Percentiles rank a stretch among this genome's conserved stretches.
phyloP scores from a whole-genome alignment of 2,888 invertebrate genomes.

The Andricus curvator region DNA sequence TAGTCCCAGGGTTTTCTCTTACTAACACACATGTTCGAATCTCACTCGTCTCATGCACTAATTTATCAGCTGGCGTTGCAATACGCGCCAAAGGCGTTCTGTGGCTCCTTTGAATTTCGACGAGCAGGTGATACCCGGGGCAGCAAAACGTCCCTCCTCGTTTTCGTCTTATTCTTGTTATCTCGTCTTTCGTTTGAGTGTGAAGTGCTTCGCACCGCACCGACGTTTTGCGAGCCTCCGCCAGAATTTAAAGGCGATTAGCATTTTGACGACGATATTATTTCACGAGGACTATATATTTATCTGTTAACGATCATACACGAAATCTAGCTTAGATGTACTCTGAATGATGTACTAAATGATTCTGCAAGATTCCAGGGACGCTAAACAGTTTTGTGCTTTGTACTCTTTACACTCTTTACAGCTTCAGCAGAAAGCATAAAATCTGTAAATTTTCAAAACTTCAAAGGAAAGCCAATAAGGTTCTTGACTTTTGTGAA shows the following conservation, averaged over 20 bases:
- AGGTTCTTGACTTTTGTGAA: not conserved
- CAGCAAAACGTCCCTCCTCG: slow-evolving; percentile 56
- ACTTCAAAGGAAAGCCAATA: not conserved
- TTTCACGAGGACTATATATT: slow-evolving; percentile 14
- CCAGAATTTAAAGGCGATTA: slow-evolving; percentile 31
- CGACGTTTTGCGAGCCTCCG: slow-evolving; percentile 18
- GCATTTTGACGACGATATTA: slow-evolving; percentile 41
- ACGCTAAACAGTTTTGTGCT: not conserved
- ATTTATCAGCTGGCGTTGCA: slow-evolving; percentile 48
- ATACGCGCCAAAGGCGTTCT: slow-evolving; percentile 44
- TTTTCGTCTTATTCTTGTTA: slow-evolving; percentile 39
- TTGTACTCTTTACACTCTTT: not conserved
- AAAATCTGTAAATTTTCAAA: not conserved
- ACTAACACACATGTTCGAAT: slow-evolving; percentile 39
- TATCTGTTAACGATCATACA: slow-evolving; percentile 23
- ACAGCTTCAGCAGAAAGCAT: not conserved
- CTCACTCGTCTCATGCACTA: slow-evolving; percentile 43
- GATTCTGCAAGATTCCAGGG: not conserved
- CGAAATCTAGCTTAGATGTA: slow-evolving; percentile 23
- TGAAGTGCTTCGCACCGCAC: slow-evolving; percentile 42
- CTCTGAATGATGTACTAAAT: slow-evolving; percentile 25
- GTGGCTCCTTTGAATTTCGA: slow-evolving; percentile 39
- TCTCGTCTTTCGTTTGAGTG: slow-evolving; percentile 46
- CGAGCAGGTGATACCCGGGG: slow-evolving; percentile 47
- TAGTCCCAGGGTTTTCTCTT: slow-evolving; percentile 10